Conservation (phyloP, 2,888 invertebrate species). For the Heliconius ethilla region DNA sequence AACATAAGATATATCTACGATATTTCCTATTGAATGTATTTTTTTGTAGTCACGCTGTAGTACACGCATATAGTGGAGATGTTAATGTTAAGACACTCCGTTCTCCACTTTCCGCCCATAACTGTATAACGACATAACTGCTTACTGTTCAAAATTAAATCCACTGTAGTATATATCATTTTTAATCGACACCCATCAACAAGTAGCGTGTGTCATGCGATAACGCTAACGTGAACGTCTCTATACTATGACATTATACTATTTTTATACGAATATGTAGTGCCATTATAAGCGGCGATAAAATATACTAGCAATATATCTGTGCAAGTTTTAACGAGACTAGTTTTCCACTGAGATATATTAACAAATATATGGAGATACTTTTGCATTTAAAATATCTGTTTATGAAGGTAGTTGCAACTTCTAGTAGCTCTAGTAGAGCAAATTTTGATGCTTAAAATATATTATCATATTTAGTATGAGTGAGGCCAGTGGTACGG, state of each 20-base stretch:
- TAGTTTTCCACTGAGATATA: conserved; percentile 9
- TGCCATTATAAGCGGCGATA: conserved; percentile 5
- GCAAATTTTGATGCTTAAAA: background rate
- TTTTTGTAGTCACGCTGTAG: too few species aligned
- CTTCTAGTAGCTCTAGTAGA: background rate
- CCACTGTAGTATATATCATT: conserved; percentile 13
- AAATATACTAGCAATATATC: conserved; percentile 17
- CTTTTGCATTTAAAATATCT: conserved; percentile 21
- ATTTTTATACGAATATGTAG: conserved; percentile 17
- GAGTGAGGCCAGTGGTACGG: background rate
- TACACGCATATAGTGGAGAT: too few species aligned
- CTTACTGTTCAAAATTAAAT: conserved; percentile 7
- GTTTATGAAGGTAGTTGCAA: conserved; percentile 5
- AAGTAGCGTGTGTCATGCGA: conserved; percentile 40
- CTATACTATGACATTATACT: background rate
- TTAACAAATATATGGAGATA: conserved; percentile 5
- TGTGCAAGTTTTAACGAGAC: conserved; percentile 16
- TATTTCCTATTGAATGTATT: too few species aligned
- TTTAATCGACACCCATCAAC: conserved; percentile 34
- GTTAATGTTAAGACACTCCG: too few species aligned
- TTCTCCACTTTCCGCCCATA: background rate
- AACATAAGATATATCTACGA: too few species aligned
- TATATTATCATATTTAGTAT: conserved; percentile 1
- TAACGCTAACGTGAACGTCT: conserved; percentile 14
- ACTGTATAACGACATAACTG: too few species aligned